These are phyloP conservation scores for Ditula angustiorana DNA, from an alignment of 2,888 invertebrate genomes.

Conservation along the genomic window DNA sequence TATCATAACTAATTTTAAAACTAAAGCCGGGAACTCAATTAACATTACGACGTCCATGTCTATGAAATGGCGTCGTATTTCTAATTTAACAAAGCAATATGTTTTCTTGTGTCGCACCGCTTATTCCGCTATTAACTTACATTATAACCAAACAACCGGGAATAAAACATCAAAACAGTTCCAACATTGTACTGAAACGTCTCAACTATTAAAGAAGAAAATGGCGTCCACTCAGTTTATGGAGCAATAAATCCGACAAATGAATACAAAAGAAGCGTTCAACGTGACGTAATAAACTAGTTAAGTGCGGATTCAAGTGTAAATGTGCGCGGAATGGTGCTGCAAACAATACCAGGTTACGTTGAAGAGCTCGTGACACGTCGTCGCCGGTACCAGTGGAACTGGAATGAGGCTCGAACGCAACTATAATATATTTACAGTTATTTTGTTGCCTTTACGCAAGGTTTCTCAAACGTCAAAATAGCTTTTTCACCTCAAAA, in stretches of 20 bases:
- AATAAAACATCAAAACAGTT: constrained; percentile 20
- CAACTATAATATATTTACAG: no score
- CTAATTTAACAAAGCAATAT: not conserved
- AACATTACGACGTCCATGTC: not conserved
- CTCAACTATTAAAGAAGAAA: constrained; percentile 33
- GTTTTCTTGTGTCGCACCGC: not conserved
- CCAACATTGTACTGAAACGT: constrained; percentile 29
- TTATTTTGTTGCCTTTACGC: no score
- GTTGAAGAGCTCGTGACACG: constrained; percentile 17
- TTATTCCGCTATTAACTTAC: not conserved
- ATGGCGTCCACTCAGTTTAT: constrained; percentile 35
- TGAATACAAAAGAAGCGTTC: constrained; percentile 35
- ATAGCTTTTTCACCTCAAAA: no score
- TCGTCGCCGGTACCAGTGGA: constrained; percentile 6
- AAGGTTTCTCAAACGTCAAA: no score
- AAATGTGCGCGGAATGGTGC: constrained; percentile 20
- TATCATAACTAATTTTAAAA: no score
- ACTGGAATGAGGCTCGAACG: not conserved
- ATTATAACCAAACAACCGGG: not conserved
- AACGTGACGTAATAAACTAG: constrained; percentile 24
- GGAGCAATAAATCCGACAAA: constrained; percentile 31
- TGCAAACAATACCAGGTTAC: constrained; percentile 21
- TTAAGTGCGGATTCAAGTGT: constrained; percentile 25
- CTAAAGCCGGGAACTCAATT: not conserved
- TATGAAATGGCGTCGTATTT: not conserved